Evolutionary conservation across 1,140 invertebrate species (phyloP).

Genomic region (Idris sp.): DNA sequence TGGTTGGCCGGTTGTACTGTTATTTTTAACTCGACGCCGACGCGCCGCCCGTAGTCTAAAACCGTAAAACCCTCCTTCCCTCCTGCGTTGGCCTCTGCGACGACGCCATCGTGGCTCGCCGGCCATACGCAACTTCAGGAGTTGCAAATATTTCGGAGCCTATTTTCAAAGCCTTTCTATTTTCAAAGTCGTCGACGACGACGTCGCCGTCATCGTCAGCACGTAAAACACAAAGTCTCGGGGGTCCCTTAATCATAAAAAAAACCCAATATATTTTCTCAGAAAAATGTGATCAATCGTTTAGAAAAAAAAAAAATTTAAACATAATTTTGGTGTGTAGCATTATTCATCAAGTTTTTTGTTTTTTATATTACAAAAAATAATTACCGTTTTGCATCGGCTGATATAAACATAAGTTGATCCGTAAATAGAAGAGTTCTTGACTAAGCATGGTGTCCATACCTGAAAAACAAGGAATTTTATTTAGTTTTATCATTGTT

Average conservation of each 20-base stretch:
- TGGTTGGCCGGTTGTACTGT: conserved; percentile 72
- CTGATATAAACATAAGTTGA: conserved; percentile 63
- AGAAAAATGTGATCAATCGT: too few species aligned
- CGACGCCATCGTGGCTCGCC: conserved; percentile 60
- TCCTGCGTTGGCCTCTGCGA: conserved; percentile 47
- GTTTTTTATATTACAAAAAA: too few species aligned
- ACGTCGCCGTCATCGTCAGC: conserved; percentile 25
- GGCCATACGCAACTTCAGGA: conserved; percentile 46
- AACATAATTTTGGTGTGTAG: too few species aligned
- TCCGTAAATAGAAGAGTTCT: conserved; percentile 60
- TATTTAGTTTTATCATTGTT: too few species aligned
- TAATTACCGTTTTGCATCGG: conserved; percentile 61
- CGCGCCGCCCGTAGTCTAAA: conserved; percentile 77
- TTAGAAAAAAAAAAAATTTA: too few species aligned
- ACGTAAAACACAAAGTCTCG: conserved; percentile 29
- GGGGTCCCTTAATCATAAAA: neutral
- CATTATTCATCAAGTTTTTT: conserved; percentile 40
- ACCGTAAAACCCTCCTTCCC: conserved; percentile 67
- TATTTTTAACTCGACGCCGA: conserved; percentile 78
- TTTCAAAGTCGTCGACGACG: conserved; percentile 64
- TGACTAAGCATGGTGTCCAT: conserved; percentile 61
- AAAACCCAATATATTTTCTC: too few species aligned
- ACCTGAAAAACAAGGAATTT: too few species aligned
- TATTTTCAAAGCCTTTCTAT: conserved; percentile 74
- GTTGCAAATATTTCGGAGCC: conserved; percentile 67